Evolutionary conservation across 2,797 vertebrate genomes (phyloP).

Genomic region (Thaleichthys pacificus): DNA sequence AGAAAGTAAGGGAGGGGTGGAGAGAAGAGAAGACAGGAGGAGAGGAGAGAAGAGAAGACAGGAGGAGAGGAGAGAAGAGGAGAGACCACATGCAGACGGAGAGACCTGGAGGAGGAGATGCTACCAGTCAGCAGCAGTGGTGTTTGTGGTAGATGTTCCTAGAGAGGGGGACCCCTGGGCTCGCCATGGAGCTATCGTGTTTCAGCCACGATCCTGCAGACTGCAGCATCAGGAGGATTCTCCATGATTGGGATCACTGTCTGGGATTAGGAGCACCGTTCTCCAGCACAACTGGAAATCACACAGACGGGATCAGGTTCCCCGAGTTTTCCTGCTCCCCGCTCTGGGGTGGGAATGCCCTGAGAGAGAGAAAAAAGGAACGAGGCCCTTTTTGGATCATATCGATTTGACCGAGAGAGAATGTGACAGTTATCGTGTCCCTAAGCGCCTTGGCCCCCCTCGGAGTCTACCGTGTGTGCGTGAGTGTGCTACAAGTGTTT

Average conservation of each 20-base stretch:
- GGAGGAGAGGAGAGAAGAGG: background rate
- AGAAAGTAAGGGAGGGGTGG: conserved; percentile 14
- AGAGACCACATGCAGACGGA: conserved; percentile 3
- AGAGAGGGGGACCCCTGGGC: conserved; percentile 66
- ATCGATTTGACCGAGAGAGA: conserved; percentile 42
- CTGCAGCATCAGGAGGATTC: conserved; percentile 75
- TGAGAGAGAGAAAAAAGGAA: background rate
- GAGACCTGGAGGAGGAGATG: background rate
- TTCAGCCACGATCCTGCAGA: conserved; percentile 64
- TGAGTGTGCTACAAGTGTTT: conserved; percentile 17
- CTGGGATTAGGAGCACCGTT: conserved; percentile 68
- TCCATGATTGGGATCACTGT: conserved; percentile 68
- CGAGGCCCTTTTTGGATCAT: conserved; percentile 30
- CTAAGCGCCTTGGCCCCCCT: background rate
- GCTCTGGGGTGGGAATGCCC: conserved; percentile 48
- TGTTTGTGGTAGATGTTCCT: conserved; percentile 57
- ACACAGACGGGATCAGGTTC: conserved; percentile 58
- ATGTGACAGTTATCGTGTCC: conserved; percentile 20
- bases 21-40: background rate
- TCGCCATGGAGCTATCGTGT: conserved; percentile 72
- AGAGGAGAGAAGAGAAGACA: background rate
- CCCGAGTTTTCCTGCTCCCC: conserved; percentile 52
- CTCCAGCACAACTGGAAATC: conserved; percentile 63
- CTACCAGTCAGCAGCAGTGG: conserved; percentile 54
- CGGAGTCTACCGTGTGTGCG: conserved; percentile 5